Percentiles rank a stretch among this genome's conserved stretches.
Evolutionary conservation across 1,140 invertebrate species (phyloP).

Genomic region (Macrosteles quadrilineatus): DNA sequence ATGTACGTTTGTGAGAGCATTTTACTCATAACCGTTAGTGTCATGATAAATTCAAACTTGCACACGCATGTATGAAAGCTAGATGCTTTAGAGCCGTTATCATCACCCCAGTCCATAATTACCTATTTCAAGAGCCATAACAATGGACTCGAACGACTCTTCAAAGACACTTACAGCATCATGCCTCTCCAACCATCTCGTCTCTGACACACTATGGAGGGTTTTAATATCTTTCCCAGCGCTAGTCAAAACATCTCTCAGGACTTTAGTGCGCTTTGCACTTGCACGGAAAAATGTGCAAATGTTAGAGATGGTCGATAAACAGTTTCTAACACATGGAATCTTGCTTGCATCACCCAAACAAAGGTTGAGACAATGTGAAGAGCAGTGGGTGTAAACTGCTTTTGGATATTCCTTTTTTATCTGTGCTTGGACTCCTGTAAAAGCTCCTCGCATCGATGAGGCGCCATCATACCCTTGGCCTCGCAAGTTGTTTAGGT

Average conservation of each 20-base stretch:
- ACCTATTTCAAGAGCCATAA: conserved; percentile 16
- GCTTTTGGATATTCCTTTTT: conserved; percentile 4
- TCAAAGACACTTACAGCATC: conserved; percentile 22
- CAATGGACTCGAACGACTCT: neutral
- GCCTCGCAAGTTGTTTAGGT: neutral
- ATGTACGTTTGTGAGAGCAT: neutral
- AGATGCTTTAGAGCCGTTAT: neutral
- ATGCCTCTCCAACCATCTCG: conserved; percentile 28
- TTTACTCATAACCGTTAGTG: neutral
- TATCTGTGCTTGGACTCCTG: neutral
- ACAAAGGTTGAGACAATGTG: neutral
- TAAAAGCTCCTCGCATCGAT: neutral
- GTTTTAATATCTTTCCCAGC: neutral
- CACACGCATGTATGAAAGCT: neutral
- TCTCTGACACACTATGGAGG: neutral
- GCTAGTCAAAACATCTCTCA: neutral
- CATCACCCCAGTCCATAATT: conserved; percentile 19
- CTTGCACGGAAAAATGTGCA: neutral
- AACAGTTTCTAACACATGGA: neutral
- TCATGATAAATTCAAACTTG: neutral
- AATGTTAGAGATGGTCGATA: neutral
- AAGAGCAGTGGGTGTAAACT: neutral
- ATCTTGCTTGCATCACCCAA: neutral
- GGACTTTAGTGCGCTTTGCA: neutral
- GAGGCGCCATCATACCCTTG: conserved; percentile 13